Base-by-base conservation (phyloP, 1,140 invertebrate species). In the Drosophila mojavensis region DNA sequence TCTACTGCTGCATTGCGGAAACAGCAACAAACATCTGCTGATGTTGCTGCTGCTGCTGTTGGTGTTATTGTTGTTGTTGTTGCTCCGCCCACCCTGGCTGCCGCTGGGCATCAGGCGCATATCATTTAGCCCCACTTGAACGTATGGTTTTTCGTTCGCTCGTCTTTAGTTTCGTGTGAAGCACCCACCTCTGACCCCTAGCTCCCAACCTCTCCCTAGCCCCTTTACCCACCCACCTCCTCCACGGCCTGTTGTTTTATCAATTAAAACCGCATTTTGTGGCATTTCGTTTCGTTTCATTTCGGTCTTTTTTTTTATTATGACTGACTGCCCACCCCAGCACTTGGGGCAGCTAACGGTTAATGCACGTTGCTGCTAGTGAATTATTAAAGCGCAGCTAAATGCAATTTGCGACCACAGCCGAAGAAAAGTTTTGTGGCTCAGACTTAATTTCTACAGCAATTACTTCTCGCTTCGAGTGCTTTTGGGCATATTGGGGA, bases 221-320 rank as follows among this genome's bases (percentile, higher is more conserved):
- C n/a, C 17, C 39, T 20, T n/a, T 17, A 13, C n/a, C 13, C n/a
- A 2, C 3, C 55, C 11, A 15, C 30, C 50, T 13, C 3, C n/a
- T 28, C 28, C 15, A 7, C n/a, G 33, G 51, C 28, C n/a, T 59
- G n/a, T 47, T 53, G 51, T 36, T 77, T 88, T 88, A 89, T 86
- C 83, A 86, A 86, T 86, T 86, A 86, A 86, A 86, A 86, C 67
- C 66, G 41, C 70, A 65, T 67, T 67, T 58, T 72, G 39, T 55
- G 61, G 55, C 41, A 74, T 64, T 81, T 70, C 68, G 79, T 69
- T 74, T 65, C 69, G 62, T 71, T 26, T 53, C 56, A 58, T 70
- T 51, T 63, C 59, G 47, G 60, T 56, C 41, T 43, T 28, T 48
- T 59, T 48, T 59, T 43, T 48, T 30, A 50, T 10, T n/a, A 13